Evolutionary conservation across 2,113 vertebrate species (phyloP), one percentile per base, ranked within the genome.

Genomic region (Hippocampus guttulatus): DNA sequence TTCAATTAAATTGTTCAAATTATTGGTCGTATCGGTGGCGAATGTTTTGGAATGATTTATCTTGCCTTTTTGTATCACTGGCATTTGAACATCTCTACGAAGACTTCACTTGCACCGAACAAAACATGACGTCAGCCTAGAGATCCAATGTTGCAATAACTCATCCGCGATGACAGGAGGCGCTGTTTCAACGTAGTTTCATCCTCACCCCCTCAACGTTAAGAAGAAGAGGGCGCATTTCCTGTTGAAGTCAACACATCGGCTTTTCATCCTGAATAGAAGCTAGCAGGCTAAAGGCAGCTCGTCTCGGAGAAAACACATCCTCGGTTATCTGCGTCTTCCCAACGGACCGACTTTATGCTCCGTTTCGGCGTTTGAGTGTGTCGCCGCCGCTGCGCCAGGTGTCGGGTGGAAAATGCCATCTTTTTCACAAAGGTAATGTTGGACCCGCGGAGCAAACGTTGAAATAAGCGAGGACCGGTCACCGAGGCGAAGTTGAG

Each of bases 351-450:
- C 43, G 73, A 52, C 80, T 91, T 81, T 76, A 91, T 91, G 87
- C 73, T 62, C 64, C 5, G 49, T 51, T 57, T 2, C 74, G 57
- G 43, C 41, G 73, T 40, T 41, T 87, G 76, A 90, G 75, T 79
- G 30, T 66, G 76, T 82, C 73, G 86, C 85, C 73, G 86, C 85
- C 83, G 68, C 79, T 60, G 76, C 84, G 71, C 85, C 85, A 72
- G 81, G 72, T 71, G 80, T 78, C 75, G 70, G 82, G 74, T 49
- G 74, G 68, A 89, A 90, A 87, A 93, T 93, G 91, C 51, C 80
- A 77, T 82, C 81, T 79, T 82, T 82, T 81, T 76, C 71, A 77
- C 80, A 85, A 87, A 93, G 92, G 92, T 93, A 92, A 71, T 66
- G 67, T 25, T 54, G 4, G 64, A 38, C 5, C 33, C 5, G 0